These are phyloP conservation scores for Diaprepes abbreviatus DNA, from an alignment of 2,888 invertebrate genomes.

Conservation along the genomic window DNA sequence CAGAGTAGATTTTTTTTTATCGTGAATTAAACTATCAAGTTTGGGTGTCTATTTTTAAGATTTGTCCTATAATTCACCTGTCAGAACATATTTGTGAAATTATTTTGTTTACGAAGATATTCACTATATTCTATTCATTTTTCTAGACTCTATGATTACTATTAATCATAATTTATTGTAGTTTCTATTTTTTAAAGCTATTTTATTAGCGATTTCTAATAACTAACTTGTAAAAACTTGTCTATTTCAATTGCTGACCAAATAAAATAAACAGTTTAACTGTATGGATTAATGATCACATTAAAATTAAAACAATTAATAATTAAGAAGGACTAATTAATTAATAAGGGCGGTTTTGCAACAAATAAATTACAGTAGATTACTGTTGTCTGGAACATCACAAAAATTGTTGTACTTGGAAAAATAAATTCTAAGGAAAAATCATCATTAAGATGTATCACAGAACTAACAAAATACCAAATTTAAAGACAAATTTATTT, in stretches of 20 bases:
- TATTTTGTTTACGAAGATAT: too few species aligned
- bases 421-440: conserved; percentile 42
- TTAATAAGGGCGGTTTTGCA: neutral
- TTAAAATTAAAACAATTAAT: neutral
- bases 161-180: too few species aligned
- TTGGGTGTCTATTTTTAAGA: too few species aligned
- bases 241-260: neutral
- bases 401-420: conserved; percentile 46
- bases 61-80: too few species aligned
- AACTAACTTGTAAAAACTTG: too few species aligned
- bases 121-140: too few species aligned
- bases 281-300: neutral
- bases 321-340: neutral
- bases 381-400: conserved; percentile 43
- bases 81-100: too few species aligned
- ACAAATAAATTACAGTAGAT: conserved; percentile 11
- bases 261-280: neutral
- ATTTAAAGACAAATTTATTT: conserved; percentile 11
- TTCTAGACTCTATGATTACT: too few species aligned
- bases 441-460: conserved; percentile 48
- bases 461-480: conserved; percentile 49
- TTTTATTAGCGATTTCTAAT: too few species aligned
- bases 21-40: too few species aligned
- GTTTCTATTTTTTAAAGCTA: too few species aligned
- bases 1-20: too few species aligned